These are phyloP conservation scores for Pseudanteris insignis DNA, from an alignment of 2,888 invertebrate species.

Conservation along the genomic window DNA sequence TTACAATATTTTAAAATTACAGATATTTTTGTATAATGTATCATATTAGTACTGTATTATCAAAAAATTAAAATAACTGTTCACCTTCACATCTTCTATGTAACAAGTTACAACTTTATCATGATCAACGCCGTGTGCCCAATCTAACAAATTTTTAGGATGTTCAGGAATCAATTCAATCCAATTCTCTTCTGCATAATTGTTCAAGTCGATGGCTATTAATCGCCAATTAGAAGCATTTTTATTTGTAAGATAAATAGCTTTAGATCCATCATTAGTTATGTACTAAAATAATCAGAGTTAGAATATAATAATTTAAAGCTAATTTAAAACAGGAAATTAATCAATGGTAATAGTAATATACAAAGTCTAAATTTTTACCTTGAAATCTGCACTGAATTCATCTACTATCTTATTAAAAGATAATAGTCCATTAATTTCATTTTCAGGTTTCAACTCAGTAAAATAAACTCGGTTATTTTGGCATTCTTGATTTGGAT, in stretches of 20 bases:
- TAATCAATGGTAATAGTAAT: neutral
- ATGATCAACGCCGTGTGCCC: constrained; percentile 85
- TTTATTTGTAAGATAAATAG: constrained; percentile 91
- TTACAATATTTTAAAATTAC: too few relatives aligned
- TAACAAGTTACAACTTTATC: constrained; percentile 89
- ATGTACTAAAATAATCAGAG: constrained; percentile 85
- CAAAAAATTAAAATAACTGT: neutral
- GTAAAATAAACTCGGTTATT: constrained; percentile 90
- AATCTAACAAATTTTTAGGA: constrained; percentile 86
- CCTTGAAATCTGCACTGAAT: constrained; percentile 94
- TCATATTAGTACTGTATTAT: too few relatives aligned
- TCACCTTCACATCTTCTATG: constrained; percentile 92
- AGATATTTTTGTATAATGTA: too few relatives aligned
- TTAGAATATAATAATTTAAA: neutral
- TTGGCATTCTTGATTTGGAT: constrained; percentile 86
- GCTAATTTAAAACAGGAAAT: neutral
- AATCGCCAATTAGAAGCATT: constrained; percentile 92
- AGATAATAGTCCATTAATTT: constrained; percentile 73
- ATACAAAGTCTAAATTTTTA: constrained; percentile 59
- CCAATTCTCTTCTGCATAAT: constrained; percentile 83
- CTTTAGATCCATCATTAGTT: constrained; percentile 84
- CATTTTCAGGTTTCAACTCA: constrained; percentile 74
- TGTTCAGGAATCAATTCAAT: constrained; percentile 84
- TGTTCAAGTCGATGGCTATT: constrained; percentile 81
- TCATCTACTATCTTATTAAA: constrained; percentile 85